Conservation (phyloP, 2,113 vertebrate genomes). For the Prunella fulvescens region DNA sequence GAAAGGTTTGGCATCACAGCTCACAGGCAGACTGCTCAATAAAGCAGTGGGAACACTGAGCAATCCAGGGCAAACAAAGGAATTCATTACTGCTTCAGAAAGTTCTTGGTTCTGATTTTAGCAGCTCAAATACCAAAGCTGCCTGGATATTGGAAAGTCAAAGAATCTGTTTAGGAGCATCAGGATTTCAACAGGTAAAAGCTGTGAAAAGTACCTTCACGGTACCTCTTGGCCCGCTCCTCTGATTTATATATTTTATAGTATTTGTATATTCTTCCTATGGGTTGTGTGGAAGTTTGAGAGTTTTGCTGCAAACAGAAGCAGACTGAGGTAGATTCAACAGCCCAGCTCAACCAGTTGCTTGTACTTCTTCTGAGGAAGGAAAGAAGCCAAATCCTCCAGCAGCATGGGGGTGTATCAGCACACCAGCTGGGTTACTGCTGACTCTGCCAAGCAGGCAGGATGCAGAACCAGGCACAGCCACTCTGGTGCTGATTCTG, state of each 20-base stretch:
- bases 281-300: background rate
- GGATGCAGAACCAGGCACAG: background rate
- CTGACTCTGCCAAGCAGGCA: background rate
- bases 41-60: background rate
- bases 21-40: background rate
- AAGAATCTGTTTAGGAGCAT: background rate
- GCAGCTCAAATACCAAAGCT: background rate
- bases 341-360: background rate
- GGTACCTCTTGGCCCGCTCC: background rate
- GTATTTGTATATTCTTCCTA: background rate
- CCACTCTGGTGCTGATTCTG: background rate
- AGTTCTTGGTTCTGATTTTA: background rate
- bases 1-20: background rate
- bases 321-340: background rate
- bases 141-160: background rate
- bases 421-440: background rate
- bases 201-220: background rate
- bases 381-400: background rate
- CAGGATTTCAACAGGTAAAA: background rate
- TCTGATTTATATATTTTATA: background rate
- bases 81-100: background rate
- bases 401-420: fast-evolving
- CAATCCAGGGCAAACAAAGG: fast-evolving
- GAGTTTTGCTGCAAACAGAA: background rate
- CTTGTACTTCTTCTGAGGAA: background rate